These are phyloP conservation scores for Troides oblongomaculatus DNA, from an alignment of 2,888 invertebrate species.

Conservation along the genomic window DNA sequence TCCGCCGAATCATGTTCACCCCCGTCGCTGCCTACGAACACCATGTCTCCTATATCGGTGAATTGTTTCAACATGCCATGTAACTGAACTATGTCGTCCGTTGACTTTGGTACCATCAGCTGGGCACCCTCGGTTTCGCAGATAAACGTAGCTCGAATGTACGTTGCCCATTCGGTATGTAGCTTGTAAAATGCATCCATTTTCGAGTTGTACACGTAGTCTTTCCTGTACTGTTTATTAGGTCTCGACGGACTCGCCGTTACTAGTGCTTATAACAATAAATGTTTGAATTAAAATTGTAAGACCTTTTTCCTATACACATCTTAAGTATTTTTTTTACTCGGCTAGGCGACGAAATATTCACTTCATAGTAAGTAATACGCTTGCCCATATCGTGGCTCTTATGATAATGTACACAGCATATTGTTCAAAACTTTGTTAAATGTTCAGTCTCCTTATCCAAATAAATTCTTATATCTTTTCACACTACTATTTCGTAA, in stretches of 20 bases:
- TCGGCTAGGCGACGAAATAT: no score
- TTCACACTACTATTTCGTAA: no score
- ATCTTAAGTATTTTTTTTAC: no score
- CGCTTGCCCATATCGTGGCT: no score
- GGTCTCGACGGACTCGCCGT: not conserved
- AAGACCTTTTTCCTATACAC: no score
- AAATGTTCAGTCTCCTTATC: no score
- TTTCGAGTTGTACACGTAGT: constrained; percentile 53
- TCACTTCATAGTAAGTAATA: no score
- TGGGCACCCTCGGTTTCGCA: constrained; percentile 51
- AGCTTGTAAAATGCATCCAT: constrained; percentile 62
- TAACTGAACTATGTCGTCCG: constrained; percentile 45
- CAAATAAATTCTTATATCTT: no score
- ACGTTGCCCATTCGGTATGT: constrained; percentile 43
- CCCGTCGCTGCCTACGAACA: constrained; percentile 50
- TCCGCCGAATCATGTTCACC: constrained; percentile 48
- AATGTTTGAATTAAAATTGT: not conserved
- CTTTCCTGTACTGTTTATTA: constrained; percentile 47
- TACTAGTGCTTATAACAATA: constrained; percentile 8
- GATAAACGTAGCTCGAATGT: constrained; percentile 16
- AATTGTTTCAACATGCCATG: constrained; percentile 57
- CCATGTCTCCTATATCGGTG: constrained; percentile 51
- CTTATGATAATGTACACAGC: no score
- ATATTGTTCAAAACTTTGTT: no score
- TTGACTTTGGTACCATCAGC: constrained; percentile 44